Conservation (phyloP, 2,888 invertebrate genomes). For the Calameuta filiformis region DNA sequence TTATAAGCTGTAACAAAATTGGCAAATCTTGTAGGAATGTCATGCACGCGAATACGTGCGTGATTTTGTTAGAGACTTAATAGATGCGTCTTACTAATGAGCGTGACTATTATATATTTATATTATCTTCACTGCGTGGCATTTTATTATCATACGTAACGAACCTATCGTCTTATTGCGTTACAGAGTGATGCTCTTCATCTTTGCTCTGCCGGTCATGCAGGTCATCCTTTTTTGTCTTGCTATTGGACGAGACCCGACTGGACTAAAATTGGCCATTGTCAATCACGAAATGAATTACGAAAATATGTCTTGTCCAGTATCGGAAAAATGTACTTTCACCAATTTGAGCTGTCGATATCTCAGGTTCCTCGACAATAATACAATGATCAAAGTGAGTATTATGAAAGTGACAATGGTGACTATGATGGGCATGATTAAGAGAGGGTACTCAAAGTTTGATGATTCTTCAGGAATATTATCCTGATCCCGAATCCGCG, state of each 20-base stretch:
- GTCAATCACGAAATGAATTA: slow-evolving; percentile 76
- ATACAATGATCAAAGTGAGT: slow-evolving; percentile 75
- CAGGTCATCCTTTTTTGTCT: slow-evolving; percentile 94
- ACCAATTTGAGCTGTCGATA: slow-evolving; percentile 83
- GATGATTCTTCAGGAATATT: slow-evolving; percentile 67
- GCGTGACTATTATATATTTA: too few relatives aligned
- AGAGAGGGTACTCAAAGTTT: not conserved
- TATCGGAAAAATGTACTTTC: slow-evolving; percentile 76
- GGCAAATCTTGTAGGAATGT: too few relatives aligned
- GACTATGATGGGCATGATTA: too few relatives aligned
- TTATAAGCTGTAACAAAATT: too few relatives aligned
- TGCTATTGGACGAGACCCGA: slow-evolving; percentile 90
- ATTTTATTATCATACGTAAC: too few relatives aligned
- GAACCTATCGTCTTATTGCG: not conserved
- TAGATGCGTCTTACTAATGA: too few relatives aligned
- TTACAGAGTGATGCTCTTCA: slow-evolving; percentile 85
- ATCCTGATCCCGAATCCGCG: slow-evolving; percentile 75
- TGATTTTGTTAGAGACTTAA: too few relatives aligned
- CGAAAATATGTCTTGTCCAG: slow-evolving; percentile 67
- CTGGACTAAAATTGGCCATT: slow-evolving; percentile 83
- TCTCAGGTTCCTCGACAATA: slow-evolving; percentile 78
- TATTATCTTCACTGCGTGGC: too few relatives aligned
- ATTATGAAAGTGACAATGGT: not conserved
- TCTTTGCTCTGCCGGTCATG: slow-evolving; percentile 93
- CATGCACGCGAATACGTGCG: too few relatives aligned